Evolutionary conservation across 2,113 vertebrate genomes (phyloP), one percentile per base, ranked within the genome.

Genomic region (Alosa alosa): DNA sequence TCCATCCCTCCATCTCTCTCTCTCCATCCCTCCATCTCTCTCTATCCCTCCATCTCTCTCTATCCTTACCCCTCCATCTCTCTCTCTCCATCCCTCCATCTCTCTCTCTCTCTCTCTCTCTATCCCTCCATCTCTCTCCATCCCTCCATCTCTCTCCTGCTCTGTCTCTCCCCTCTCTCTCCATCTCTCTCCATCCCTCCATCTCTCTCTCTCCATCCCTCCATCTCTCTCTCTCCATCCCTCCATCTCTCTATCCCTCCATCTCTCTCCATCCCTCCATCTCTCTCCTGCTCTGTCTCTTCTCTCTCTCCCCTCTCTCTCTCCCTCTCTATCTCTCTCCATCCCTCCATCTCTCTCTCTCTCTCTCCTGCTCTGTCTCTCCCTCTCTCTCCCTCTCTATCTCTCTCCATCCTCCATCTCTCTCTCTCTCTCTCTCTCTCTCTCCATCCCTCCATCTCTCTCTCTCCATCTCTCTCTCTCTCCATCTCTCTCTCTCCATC

Each of bases 231-330:
- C n/a, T n/a, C n/a, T n/a, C n/a, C 45, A 86, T 84, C 81, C 75
- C 83, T 84, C 72, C 72, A 25, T 57, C 68, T 75, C 83, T 84
- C 31, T 75, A 20, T 46, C 64, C 81, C 81, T 6, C 6, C 45
- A 22, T 84, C n/a, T 75, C 50, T 82, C 36, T 25, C 44, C 88
- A 81, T 87, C 86, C 82, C 86, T 83, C n/a, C n/a, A n/a, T n/a
- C n/a, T n/a, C n/a, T n/a, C n/a, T 84, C 83, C n/a, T n/a, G n/a
- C n/a, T n/a, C n/a, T n/a, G n/a, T n/a, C n/a, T n/a, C n/a, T n/a
- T n/a, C 57, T 78, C 84, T 78, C 60, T 68, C 45, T 85, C 57
- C 60, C 55, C n/a, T 81, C 25, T n/a, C n/a, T n/a, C n/a, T n/a
- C n/a, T n/a, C n/a, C n/a, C n/a, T n/a, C n/a, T n/a, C n/a, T n/a